Evolutionary conservation across 2,888 invertebrate genomes (phyloP), one percentile per base, ranked within the genome.

Genomic region (Mamestra brassicae): DNA sequence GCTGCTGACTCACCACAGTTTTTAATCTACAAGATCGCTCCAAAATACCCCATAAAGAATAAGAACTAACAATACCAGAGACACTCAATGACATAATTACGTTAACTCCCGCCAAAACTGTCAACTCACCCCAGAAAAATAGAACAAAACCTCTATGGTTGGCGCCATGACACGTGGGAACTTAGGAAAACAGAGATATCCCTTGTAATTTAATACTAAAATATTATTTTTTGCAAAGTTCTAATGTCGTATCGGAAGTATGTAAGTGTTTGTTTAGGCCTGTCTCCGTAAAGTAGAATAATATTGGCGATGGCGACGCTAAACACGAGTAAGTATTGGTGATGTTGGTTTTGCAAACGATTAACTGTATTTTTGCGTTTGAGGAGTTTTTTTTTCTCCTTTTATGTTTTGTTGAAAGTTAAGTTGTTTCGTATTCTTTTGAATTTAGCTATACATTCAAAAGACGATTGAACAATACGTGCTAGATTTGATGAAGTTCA

Each of bases 221-320:
- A 85, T 86, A 86, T 90, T 90, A 86, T 91, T 89, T 91, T 95
- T 95, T 94, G 94, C 95, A 91, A 92, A 92, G 92, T 93, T 92
- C 78, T 93, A 92, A 93, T 92, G 89, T 92, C 92, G 91, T 90
- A 89, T 92, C 94, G 96, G 96, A 96, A 95, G 95, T 93, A 89
- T 90, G 85, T 74, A 52, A 75, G 71, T 96, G 93, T 96, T 96
- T 93, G 81, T 89, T 95, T 95, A 95, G 96, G 96, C 72, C 70
- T 86, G 84, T 85, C 87, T 85, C 87, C 80, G 86, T 93, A 95
- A 95, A 94, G 92, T 93, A 93, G 91, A 92, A 94, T 93, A 95
- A 95, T 94, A 95, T 95, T 93, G 92, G 87, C 85, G 86, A 87
- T 80, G 87, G 88, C 91, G 83, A 87, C 83, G 90, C 91, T 91